Conservation (phyloP, 2,888 invertebrate genomes). For the Cepaea hortensis region DNA sequence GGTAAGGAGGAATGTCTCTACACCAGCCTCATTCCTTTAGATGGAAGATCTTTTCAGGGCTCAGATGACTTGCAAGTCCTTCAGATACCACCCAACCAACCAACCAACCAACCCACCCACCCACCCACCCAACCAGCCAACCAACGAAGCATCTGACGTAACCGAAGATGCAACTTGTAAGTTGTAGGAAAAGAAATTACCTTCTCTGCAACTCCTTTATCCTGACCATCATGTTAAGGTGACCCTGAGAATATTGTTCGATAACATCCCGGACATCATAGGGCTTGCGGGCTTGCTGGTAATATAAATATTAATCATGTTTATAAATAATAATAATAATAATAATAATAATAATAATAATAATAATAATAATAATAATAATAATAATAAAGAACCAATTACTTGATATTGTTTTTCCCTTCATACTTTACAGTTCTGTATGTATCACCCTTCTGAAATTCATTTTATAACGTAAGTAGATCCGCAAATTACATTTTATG, state of each 20-base stretch:
- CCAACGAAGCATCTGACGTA: background rate
- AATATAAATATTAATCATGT: background rate
- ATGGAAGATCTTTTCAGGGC: no score
- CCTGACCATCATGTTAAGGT: conserved; percentile 91
- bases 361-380: background rate
- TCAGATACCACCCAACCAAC: no score
- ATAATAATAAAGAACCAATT: background rate
- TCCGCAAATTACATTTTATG: no score
- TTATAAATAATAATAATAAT: background rate
- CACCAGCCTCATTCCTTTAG: no score
- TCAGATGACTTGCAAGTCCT: no score
- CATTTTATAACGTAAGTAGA: no score
- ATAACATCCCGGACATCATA: conserved; percentile 91
- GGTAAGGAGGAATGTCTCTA: no score
- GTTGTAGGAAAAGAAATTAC: conserved; percentile 1
- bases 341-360: background rate
- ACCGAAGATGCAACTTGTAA: background rate
- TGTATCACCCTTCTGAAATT: no score
- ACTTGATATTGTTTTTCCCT: no score
- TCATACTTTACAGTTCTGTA: no score
- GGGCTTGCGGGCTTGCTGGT: conserved; percentile 77
- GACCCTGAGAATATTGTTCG: conserved; percentile 90
- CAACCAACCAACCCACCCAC: no score
- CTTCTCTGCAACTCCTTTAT: conserved; percentile 82
- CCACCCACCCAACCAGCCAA: no score